These are phyloP conservation scores for Choloepus hoffmanni DNA, from an alignment of 2,113 vertebrate species.

Conservation along the genomic window DNA sequence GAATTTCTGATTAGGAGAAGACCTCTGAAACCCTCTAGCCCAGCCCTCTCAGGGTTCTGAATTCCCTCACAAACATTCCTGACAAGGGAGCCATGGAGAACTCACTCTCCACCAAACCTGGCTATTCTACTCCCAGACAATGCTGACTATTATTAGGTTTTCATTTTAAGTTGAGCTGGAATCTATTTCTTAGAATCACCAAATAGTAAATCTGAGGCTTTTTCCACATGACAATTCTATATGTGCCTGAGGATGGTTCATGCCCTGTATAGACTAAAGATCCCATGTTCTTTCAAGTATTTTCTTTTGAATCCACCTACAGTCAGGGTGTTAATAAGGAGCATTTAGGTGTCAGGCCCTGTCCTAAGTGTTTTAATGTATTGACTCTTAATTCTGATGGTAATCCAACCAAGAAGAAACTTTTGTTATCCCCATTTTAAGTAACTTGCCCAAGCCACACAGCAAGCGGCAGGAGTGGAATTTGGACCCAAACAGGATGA, in stretches of 20 bases:
- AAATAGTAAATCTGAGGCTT: not conserved
- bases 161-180: not conserved
- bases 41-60: not conserved
- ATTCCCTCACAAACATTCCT: not conserved
- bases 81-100: not conserved
- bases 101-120: not conserved
- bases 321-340: not conserved
- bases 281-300: not conserved
- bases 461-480: not conserved
- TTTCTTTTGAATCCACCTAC: not conserved
- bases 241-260: not conserved
- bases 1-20: not conserved
- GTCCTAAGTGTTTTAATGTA: not conserved
- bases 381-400: not conserved
- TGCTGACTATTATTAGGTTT: not conserved
- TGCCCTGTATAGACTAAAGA: not conserved
- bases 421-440: not conserved
- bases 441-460: not conserved
- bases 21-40: not conserved
- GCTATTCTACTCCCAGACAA: not conserved
- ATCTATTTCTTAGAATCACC: constrained; percentile 24
- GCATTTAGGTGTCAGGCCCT: not conserved
- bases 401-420: not conserved
- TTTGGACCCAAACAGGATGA: not conserved
- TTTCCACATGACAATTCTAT: not conserved